Evolutionary conservation across 2,888 invertebrate genomes (phyloP).

Genomic region (Heliconius aoede): DNA sequence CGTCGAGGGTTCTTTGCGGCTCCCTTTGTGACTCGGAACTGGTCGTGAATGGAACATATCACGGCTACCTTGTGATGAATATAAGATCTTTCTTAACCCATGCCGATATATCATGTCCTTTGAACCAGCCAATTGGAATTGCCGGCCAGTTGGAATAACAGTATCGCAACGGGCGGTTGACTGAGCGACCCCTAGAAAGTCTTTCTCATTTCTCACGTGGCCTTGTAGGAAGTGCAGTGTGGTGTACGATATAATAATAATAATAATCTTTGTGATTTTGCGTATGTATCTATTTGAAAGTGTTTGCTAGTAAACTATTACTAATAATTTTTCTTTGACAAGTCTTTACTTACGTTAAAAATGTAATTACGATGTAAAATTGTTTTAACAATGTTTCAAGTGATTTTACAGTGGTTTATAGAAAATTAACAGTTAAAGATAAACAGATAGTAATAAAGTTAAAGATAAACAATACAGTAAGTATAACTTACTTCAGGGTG

Average conservation of each 20-base stretch:
- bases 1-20: constrained; percentile 81
- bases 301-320: no score
- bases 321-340: neutral
- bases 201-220: constrained; percentile 50
- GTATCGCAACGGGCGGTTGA: constrained; percentile 55
- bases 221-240: constrained; percentile 40
- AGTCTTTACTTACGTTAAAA: neutral
- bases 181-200: constrained; percentile 50
- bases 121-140: constrained; percentile 72
- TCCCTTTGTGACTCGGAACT: constrained; percentile 73
- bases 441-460: neutral
- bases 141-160: constrained; percentile 73
- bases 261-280: constrained; percentile 8
- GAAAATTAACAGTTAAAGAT: neutral
- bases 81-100: constrained; percentile 58
- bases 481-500: constrained; percentile 59
- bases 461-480: constrained; percentile 37
- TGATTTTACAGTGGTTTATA: neutral
- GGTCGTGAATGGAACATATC: constrained; percentile 77
- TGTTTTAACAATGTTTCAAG: neutral
- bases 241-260: constrained; percentile 26
- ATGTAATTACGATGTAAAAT: neutral
- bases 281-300: constrained; percentile 1
- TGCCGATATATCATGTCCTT: constrained; percentile 70
- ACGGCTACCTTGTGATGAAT: constrained; percentile 65